phyloP scores from a whole-genome alignment of 1,140 invertebrate genomes.

The Neelides sp. region DNA sequence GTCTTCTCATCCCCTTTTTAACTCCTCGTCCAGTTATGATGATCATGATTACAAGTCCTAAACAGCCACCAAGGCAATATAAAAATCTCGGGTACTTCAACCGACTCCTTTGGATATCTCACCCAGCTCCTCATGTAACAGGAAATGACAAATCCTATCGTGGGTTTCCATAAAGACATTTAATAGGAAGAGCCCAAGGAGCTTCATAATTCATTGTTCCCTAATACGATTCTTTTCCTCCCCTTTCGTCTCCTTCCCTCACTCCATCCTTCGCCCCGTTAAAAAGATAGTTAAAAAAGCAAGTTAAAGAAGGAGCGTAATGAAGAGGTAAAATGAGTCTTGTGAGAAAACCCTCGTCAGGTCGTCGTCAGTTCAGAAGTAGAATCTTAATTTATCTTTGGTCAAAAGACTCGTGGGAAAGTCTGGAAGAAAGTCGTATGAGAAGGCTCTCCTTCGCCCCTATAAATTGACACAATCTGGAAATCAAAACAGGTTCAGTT shows the following conservation, averaged over 20 bases:
- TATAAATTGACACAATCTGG: conserved; percentile 25
- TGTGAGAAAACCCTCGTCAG: not conserved
- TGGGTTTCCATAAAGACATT: too few relatives aligned
- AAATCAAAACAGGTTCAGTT: conserved; percentile 24
- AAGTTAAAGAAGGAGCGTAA: not conserved
- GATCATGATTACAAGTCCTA: too few relatives aligned
- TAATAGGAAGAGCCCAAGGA: too few relatives aligned
- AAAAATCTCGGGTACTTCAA: too few relatives aligned
- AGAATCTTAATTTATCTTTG: conserved; percentile 7
- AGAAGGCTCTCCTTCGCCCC: conserved; percentile 8
- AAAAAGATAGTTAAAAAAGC: not conserved
- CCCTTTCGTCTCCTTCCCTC: not conserved
- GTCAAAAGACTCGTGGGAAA: conserved; percentile 29
- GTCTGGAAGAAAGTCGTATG: conserved; percentile 17
- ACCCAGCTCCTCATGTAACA: too few relatives aligned
- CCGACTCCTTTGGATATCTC: not conserved
- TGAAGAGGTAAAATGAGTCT: conserved; percentile 5
- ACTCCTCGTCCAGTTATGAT: too few relatives aligned
- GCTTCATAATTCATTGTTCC: too few relatives aligned
- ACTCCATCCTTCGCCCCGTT: not conserved
- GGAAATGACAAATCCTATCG: too few relatives aligned
- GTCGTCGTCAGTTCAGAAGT: not conserved
- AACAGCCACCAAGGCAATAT: too few relatives aligned
- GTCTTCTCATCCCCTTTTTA: too few relatives aligned
- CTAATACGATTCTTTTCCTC: conserved; percentile 6